A percentile compares a stretch with the other conserved stretches of the same genome.
phyloP scores from a whole-genome alignment of 1,140 invertebrate genomes.

The Achroia grisella region DNA sequence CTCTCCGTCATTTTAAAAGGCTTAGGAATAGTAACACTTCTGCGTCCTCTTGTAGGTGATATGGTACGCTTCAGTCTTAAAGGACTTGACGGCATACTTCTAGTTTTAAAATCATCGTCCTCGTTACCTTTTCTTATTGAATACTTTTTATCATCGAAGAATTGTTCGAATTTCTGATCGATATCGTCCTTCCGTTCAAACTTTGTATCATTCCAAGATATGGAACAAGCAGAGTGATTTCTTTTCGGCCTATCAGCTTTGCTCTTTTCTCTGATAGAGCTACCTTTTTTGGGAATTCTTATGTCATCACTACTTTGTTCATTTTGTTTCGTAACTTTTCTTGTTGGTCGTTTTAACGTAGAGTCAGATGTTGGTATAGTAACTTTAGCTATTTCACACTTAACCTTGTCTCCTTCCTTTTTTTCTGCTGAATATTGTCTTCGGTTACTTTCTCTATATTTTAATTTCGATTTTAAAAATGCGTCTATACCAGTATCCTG shows the following conservation, averaged over 20 bases:
- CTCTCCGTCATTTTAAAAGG: slow-evolving; percentile 80
- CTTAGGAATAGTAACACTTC: slow-evolving; percentile 75
- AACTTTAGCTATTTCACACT: not conserved
- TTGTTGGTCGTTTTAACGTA: slow-evolving; percentile 11
- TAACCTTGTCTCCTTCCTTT: slow-evolving; percentile 9
- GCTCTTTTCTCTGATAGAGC: slow-evolving; percentile 22
- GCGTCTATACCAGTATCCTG: not conserved
- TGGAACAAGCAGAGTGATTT: slow-evolving; percentile 64
- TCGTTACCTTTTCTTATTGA: slow-evolving; percentile 20
- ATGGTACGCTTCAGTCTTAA: slow-evolving; percentile 42
- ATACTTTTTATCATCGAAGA: slow-evolving; percentile 43
- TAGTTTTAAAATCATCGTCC: slow-evolving; percentile 47
- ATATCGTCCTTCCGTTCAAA: slow-evolving; percentile 39
- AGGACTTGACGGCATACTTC: slow-evolving; percentile 75
- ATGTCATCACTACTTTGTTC: slow-evolving; percentile 15
- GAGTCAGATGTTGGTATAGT: not conserved
- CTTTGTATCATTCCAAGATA: slow-evolving; percentile 63
- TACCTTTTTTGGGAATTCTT: slow-evolving; percentile 23
- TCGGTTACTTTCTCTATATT: slow-evolving; percentile 1
- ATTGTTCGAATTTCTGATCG: slow-evolving; percentile 54
- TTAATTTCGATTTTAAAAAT: slow-evolving; percentile 4
- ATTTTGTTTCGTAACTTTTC: slow-evolving; percentile 9
- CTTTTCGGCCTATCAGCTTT: slow-evolving; percentile 43
- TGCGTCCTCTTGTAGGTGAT: slow-evolving; percentile 39
- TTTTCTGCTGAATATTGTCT: slow-evolving; percentile 18